Base-by-base conservation (phyloP, 2,113 vertebrate species). In the Hemibagrus wyckioides region DNA sequence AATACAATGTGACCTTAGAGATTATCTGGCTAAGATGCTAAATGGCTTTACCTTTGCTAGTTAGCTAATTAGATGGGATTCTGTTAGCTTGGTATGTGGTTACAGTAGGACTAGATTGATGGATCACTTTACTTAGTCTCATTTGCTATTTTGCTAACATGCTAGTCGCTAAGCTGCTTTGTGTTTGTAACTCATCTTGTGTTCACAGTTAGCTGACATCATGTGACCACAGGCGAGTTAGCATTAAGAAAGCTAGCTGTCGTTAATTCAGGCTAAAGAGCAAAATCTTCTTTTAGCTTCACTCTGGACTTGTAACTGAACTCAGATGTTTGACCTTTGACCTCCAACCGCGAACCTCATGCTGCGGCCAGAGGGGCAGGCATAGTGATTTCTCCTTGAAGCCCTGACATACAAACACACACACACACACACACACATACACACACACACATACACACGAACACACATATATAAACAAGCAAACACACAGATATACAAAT, bases 271-370 rank as follows among this genome's bases (percentile, higher is more conserved):
- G 19, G 0, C 8, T 77, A 14, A 44, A 30, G 25, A 10, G 1
- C 28, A 21, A 13, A 69, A 30, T 13, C 23, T 63, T 83, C 23
- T 50, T 17, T 65, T 50, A 33, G 82, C 61, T 28, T 50, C 23
- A 76, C 44, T 75, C 41, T 75, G 52, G 67, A 36, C 59, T 56
- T 33, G 15, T 75, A 56, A 85, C 85, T 65, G 48, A 80, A 86
- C 79, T 63, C 65, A 50, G 84, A 85, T 75, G 48, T 17, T 75
- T 85, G 67, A 80, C 86, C 39, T 52, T 73, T 84, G 65, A 82
- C 65, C 76, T 10, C 50, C 48, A 39, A 87, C 76, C 83, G 6
- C 36, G 33, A 61, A 19, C 77, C 30, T 21, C 71, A 65, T 23
- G 36, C 56, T 63, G 87, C 48, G 65, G 57, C 67, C 63, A 69